phyloP scores from a whole-genome alignment of 2,797 vertebrate genomes.

The Premnoplex brunnescens region DNA sequence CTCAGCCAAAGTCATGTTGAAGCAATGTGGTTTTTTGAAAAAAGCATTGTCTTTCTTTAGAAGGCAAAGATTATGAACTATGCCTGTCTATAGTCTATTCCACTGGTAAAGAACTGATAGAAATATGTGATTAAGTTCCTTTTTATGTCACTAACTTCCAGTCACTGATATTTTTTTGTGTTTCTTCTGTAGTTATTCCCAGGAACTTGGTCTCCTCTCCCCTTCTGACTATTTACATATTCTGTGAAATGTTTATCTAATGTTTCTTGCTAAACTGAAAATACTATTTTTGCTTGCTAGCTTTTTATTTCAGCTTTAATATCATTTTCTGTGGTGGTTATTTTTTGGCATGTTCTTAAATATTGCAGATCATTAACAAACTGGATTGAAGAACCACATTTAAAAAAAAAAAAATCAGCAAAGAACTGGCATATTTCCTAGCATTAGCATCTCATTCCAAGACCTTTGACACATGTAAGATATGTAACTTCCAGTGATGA shows the following conservation, averaged over 20 bases:
- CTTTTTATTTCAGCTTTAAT: not conserved
- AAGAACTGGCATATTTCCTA: not conserved
- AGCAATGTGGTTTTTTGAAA: not conserved
- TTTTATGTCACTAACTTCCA: not conserved
- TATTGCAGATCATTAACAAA: not conserved
- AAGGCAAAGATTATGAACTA: not conserved
- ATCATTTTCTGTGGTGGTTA: not conserved
- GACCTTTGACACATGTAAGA: not conserved
- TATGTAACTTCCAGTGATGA: accelerated
- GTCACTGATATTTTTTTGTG: not conserved
- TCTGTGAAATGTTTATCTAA: not conserved
- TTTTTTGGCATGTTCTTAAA: not conserved
- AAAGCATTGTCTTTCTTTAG: not conserved
- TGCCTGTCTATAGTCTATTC: not conserved
- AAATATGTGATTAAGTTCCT: not conserved
- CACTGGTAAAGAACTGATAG: not conserved
- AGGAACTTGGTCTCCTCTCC: not conserved
- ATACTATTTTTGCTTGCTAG: not conserved
- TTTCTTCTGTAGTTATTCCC: not conserved
- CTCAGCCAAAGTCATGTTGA: not conserved
- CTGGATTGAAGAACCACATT: not conserved
- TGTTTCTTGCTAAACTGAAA: not conserved
- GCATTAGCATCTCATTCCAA: not conserved
- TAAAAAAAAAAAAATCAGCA: not conserved
- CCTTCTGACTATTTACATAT: not conserved